Conservation (phyloP, 2,888 invertebrate genomes). For the Leptothorax acervorum region DNA sequence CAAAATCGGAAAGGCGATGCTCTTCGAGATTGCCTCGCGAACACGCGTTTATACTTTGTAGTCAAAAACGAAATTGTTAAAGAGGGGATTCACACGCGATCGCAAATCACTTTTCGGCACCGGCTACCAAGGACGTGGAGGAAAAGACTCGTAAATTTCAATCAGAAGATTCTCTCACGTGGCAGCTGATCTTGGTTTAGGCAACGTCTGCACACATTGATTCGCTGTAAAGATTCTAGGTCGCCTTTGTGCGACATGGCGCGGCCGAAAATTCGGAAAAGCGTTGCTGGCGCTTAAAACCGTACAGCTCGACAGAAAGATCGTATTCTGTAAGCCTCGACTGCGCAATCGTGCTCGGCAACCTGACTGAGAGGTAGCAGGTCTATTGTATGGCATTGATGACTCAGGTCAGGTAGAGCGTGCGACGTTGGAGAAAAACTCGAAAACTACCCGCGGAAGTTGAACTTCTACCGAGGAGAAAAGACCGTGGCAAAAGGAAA, state of each 20-base stretch:
- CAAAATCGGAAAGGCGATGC: neutral
- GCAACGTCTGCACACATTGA: conserved; percentile 56
- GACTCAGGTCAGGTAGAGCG: conserved; percentile 55
- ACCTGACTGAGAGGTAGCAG: conserved; percentile 53
- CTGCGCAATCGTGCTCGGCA: conserved; percentile 46
- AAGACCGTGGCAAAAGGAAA: neutral
- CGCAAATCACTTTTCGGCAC: conserved; percentile 13
- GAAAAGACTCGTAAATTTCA: conserved; percentile 62
- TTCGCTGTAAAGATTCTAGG: conserved; percentile 47
- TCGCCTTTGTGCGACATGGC: conserved; percentile 44
- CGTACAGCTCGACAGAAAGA: conserved; percentile 3
- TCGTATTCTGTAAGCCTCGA: conserved; percentile 55
- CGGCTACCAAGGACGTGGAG: neutral
- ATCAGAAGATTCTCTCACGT: conserved; percentile 60
- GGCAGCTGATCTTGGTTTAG: conserved; percentile 63
- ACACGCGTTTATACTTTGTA: neutral
- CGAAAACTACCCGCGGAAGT: neutral
- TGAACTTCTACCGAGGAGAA: conserved; percentile 1
- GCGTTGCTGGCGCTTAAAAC: conserved; percentile 6
- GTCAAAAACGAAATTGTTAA: neutral
- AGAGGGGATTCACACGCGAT: neutral
- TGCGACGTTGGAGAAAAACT: conserved; percentile 33
- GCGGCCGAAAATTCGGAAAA: conserved; percentile 15
- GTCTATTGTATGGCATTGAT: conserved; percentile 53
- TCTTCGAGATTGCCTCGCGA: conserved; percentile 2